phyloP scores from a whole-genome alignment of 2,113 vertebrate species.

The Poeciliopsis prolifica region DNA sequence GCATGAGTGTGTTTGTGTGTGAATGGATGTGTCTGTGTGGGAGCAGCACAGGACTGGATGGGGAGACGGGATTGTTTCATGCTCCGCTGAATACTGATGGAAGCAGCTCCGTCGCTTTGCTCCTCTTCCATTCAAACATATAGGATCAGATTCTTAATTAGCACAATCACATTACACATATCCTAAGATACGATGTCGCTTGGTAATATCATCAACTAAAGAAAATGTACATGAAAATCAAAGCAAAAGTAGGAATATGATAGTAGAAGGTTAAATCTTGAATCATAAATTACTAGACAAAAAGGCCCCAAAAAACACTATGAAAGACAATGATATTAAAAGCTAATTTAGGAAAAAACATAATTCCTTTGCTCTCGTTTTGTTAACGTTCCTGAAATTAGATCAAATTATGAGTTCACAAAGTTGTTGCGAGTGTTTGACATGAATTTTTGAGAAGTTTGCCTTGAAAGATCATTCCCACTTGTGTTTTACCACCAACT shows the following conservation, averaged over 20 bases:
- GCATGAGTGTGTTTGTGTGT: constrained; percentile 1
- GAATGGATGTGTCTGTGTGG: not conserved
- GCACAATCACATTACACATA: constrained; percentile 49
- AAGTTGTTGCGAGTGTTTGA: not conserved
- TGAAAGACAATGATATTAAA: not conserved
- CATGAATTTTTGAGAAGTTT: not conserved
- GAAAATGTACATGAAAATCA: constrained; percentile 47
- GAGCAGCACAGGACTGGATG: not conserved
- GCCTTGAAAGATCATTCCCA: not conserved
- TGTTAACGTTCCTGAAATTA: not conserved
- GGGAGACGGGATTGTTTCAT: constrained; percentile 3
- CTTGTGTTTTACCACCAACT: not conserved
- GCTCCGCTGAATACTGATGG: constrained; percentile 31
- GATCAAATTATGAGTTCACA: not conserved
- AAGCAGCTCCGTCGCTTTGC: constrained; percentile 21
- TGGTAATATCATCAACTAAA: constrained; percentile 15
- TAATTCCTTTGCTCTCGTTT: not conserved
- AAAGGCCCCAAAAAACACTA: not conserved
- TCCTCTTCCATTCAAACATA: constrained; percentile 13
- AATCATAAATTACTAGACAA: not conserved
- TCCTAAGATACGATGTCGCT: constrained; percentile 44
- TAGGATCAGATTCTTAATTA: constrained; percentile 37
- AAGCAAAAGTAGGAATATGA: constrained; percentile 27
- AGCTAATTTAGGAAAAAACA: not conserved
- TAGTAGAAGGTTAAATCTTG: not conserved